phyloP scores from a whole-genome alignment of 2,888 invertebrate species.

The Stegana nigrithorax region DNA sequence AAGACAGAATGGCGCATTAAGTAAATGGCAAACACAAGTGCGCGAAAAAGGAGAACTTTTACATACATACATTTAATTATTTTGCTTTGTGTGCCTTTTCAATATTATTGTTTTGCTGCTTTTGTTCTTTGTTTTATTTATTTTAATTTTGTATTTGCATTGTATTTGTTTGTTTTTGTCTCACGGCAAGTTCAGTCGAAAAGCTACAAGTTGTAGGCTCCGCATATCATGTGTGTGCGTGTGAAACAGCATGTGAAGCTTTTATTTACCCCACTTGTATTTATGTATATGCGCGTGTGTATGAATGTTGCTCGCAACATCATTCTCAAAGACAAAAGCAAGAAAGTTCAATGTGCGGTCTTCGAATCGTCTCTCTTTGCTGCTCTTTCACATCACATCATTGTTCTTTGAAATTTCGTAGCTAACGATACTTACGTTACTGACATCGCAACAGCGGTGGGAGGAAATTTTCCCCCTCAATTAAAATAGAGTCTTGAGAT shows the following conservation, averaged over 20 bases:
- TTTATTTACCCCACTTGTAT: neutral
- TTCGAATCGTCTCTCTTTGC: too few species aligned
- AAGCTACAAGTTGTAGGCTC: conserved; percentile 8
- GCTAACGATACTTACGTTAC: too few species aligned
- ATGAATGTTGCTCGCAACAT: too few species aligned
- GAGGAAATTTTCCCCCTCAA: too few species aligned
- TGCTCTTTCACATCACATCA: neutral
- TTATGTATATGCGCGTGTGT: neutral
- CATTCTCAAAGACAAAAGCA: neutral
- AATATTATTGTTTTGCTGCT: neutral
- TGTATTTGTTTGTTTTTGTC: neutral
- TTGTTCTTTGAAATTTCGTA: too few species aligned
- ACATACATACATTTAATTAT: neutral
- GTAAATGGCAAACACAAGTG: conserved; percentile 13
- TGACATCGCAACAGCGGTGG: too few species aligned
- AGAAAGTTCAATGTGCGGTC: neutral
- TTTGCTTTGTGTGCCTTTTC: neutral
- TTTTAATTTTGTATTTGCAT: neutral
- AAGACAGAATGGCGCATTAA: too few species aligned
- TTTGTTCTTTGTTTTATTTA: neutral
- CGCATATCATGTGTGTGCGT: too few species aligned
- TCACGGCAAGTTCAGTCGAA: neutral
- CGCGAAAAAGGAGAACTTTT: neutral
- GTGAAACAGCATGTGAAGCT: neutral
- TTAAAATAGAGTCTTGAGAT: too few species aligned